Conservation (phyloP, 2,797 vertebrate species). For the Acestrorhynchus altus region DNA sequence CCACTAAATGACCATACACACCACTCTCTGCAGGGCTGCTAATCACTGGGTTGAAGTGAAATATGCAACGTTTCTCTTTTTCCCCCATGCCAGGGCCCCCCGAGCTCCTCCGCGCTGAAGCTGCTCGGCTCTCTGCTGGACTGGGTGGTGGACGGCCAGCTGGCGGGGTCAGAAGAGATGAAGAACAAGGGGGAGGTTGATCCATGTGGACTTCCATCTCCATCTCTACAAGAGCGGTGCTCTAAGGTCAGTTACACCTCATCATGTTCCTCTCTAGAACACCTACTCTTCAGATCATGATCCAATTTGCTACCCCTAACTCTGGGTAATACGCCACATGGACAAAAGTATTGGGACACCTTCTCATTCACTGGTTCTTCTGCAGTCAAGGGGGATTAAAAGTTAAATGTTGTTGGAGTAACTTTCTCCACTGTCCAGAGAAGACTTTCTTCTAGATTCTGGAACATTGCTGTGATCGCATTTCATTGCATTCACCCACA, state of each 20-base stretch:
- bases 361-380: no score
- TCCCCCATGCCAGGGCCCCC: conserved; percentile 66
- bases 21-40: conserved; percentile 27
- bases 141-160: conserved; percentile 83
- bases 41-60: neutral
- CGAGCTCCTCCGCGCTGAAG: conserved; percentile 72
- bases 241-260: conserved; percentile 74
- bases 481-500: no score
- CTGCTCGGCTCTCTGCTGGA: conserved; percentile 83
- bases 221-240: conserved; percentile 79
- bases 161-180: conserved; percentile 61
- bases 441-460: no score
- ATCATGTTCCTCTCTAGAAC: conserved; percentile 13
- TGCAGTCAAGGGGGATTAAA: no score
- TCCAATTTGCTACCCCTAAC: no score
- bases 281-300: no score
- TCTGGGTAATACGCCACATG: no score
- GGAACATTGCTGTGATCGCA: no score
- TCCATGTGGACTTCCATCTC: conserved; percentile 61
- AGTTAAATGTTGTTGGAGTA: no score
- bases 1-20: neutral
- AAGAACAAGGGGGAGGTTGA: conserved; percentile 54
- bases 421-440: no score
- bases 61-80: neutral
- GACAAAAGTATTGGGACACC: no score